Conservation (phyloP, 2,888 invertebrate genomes). For the Drosophila siamana region DNA sequence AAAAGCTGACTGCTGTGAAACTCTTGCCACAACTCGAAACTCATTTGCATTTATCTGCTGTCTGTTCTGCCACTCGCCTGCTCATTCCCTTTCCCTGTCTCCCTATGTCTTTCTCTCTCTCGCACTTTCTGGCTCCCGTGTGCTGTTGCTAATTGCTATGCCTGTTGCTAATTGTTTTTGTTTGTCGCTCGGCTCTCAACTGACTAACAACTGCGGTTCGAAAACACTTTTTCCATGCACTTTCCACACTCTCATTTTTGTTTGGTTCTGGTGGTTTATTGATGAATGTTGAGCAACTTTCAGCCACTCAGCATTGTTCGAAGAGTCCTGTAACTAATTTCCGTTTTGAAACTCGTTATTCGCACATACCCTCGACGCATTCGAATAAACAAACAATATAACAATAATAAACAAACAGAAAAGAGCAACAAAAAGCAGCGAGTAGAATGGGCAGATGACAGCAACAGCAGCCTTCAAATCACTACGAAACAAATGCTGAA, state of each 20-base stretch:
- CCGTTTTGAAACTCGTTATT: conserved; percentile 71
- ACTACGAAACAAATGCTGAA: conserved; percentile 24
- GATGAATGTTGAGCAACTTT: conserved; percentile 56
- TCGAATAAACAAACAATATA: conserved; percentile 66
- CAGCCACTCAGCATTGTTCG: background rate
- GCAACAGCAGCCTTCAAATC: conserved; percentile 43
- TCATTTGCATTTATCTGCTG: conserved; percentile 78
- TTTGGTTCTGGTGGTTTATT: conserved; percentile 51
- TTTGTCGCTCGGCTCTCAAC: conserved; percentile 49
- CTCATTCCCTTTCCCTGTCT: background rate
- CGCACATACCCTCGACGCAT: conserved; percentile 31
- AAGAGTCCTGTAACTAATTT: conserved; percentile 70
- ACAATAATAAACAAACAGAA: conserved; percentile 64
- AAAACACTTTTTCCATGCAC: conserved; percentile 52
- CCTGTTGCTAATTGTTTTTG: conserved; percentile 79
- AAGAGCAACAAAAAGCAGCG: background rate
- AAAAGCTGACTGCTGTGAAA: conserved; percentile 70
- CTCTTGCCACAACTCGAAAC: conserved; percentile 51
- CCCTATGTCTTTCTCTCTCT: background rate
- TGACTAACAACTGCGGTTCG: conserved; percentile 12
- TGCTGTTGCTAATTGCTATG: conserved; percentile 66
- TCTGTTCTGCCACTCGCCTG: conserved; percentile 38
- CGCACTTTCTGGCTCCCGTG: conserved; percentile 2
- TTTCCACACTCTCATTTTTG: conserved; percentile 42
- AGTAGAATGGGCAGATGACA: conserved; percentile 32